Conservation (phyloP, 1,140 invertebrate species). For the Zelostemma sp. region DNA sequence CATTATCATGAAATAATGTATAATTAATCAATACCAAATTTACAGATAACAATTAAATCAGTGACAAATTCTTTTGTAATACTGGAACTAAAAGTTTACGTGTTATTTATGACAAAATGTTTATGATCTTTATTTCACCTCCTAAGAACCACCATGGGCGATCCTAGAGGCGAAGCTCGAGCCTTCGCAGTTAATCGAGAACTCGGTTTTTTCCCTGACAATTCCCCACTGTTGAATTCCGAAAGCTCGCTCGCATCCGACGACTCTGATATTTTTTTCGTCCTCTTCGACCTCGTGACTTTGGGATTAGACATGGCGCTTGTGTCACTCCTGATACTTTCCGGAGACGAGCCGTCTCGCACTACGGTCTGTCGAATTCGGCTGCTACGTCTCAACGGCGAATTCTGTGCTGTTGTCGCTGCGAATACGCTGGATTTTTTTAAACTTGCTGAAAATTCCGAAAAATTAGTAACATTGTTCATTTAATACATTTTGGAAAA, state of each 20-base stretch:
- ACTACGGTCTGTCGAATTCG: neutral
- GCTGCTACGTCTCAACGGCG: neutral
- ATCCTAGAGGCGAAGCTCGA: neutral
- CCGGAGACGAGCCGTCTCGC: neutral
- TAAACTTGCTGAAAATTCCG: neutral
- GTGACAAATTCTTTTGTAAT: neutral
- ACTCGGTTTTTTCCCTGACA: neutral
- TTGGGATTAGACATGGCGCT: neutral
- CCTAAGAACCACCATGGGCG: neutral
- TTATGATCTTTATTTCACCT: neutral
- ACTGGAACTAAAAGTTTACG: neutral
- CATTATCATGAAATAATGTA: too few relatives aligned
- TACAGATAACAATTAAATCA: conserved; percentile 14
- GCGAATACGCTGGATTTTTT: neutral
- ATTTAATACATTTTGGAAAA: neutral
- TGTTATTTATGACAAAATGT: neutral
- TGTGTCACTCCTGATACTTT: neutral
- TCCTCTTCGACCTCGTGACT: neutral
- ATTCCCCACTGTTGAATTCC: neutral
- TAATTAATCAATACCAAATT: too few relatives aligned
- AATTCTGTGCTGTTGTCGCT: neutral
- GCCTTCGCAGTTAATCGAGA: neutral
- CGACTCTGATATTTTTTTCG: neutral
- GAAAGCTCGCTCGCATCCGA: neutral
- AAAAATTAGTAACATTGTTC: neutral